Percentiles rank a stretch among this genome's conserved stretches.
Conservation (phyloP, 1,140 invertebrate genomes). For the Matsumurasca onukii region DNA sequence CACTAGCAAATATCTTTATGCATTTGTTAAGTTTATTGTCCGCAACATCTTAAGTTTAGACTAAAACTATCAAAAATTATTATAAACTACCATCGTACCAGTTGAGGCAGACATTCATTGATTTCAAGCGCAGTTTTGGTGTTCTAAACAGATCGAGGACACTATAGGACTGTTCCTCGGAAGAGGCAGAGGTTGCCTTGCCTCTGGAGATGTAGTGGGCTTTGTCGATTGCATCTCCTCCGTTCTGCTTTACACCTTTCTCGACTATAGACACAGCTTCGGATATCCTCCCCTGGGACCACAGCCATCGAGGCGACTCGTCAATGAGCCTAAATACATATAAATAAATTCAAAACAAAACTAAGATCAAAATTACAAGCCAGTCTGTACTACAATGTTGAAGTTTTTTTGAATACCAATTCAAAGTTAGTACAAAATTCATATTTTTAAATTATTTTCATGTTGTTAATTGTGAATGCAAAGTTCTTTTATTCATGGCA, state of each 20-base stretch:
- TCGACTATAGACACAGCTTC: conserved; percentile 72
- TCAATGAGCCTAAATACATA: conserved; percentile 67
- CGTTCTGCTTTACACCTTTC: conserved; percentile 70
- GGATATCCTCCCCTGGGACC: conserved; percentile 69
- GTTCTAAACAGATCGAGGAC: conserved; percentile 74
- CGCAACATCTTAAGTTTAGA: no score
- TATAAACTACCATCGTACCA: no score
- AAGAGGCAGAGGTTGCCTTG: conserved; percentile 48
- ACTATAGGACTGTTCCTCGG: conserved; percentile 52
- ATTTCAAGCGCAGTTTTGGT: conserved; percentile 74
- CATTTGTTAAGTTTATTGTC: no score
- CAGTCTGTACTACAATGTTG: background rate
- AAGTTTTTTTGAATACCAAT: background rate
- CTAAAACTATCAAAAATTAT: no score
- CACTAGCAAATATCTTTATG: no score
- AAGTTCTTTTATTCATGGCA: no score
- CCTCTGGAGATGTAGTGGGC: conserved; percentile 61
- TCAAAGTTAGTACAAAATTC: background rate
- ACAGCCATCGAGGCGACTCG: conserved; percentile 82
- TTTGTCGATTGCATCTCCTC: conserved; percentile 59
- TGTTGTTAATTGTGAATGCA: no score
- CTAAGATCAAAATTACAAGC: no score
- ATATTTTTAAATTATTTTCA: no score
- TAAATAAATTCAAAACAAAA: conserved; percentile 3
- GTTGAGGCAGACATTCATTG: conserved; percentile 76